Percentiles rank a stretch among this genome's conserved stretches.
These are phyloP conservation scores for Calidris pugnax DNA, from an alignment of 2,113 vertebrate species.

Conservation along the genomic window DNA sequence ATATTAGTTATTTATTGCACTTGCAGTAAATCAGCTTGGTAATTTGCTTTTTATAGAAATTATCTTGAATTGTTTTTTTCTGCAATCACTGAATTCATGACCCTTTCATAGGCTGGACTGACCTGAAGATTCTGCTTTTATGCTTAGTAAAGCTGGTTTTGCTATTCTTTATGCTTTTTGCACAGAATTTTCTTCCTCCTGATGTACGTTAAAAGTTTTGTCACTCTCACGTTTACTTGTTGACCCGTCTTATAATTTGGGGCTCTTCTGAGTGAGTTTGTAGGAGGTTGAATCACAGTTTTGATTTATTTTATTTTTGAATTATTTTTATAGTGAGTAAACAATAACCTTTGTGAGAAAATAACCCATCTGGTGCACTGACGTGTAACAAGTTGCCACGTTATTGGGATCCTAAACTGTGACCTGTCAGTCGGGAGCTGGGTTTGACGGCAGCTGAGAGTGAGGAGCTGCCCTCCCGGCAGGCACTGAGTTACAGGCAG, in stretches of 20 bases:
- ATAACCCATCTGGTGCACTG: constrained; percentile 4
- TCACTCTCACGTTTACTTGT: not conserved
- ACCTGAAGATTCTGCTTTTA: not conserved
- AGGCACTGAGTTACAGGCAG: not conserved
- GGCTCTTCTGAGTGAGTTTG: not conserved
- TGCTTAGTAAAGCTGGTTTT: not conserved
- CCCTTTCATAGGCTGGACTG: not conserved
- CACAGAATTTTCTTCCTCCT: constrained; percentile 9
- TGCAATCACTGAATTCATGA: not conserved
- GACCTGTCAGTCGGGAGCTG: not conserved
- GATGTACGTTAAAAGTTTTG: not conserved
- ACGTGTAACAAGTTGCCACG: not conserved
- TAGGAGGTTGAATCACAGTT: constrained; percentile 39
- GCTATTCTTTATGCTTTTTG: not conserved
- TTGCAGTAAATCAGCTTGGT: not conserved
- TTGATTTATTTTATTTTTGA: not conserved
- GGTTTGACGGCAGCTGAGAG: not conserved
- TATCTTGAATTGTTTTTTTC: not conserved
- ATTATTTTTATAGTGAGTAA: constrained; percentile 2
- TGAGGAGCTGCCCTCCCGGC: not conserved
- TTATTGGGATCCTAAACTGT: not conserved
- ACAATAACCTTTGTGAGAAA: constrained; percentile 36
- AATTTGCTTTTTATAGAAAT: not conserved
- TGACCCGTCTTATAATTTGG: not conserved
- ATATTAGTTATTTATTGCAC: not conserved